These are phyloP conservation scores for Ophraella communa DNA, from an alignment of 2,888 invertebrate genomes.

Conservation along the genomic window DNA sequence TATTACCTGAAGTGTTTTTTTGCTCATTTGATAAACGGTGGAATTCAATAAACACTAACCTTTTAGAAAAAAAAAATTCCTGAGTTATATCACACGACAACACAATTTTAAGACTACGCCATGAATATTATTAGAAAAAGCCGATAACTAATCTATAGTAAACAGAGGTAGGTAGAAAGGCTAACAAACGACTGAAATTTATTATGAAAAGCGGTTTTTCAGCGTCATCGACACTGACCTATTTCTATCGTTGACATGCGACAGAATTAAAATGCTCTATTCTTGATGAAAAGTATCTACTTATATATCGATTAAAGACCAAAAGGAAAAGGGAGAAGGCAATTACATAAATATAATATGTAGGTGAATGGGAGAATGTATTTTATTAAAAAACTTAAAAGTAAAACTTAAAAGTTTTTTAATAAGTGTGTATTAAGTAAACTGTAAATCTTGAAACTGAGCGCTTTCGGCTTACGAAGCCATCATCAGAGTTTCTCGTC, in stretches of 20 bases:
- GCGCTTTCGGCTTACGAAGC: too few relatives aligned
- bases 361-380: too few relatives aligned
- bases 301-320: background rate
- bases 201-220: conserved; percentile 14
- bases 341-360: too few relatives aligned
- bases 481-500: too few relatives aligned
- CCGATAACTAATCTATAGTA: conserved; percentile 7
- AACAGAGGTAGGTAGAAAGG: conserved; percentile 6
- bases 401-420: too few relatives aligned
- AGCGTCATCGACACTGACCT: conserved; percentile 28
- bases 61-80: background rate
- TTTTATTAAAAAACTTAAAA: too few relatives aligned
- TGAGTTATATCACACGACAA: background rate
- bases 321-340: background rate
- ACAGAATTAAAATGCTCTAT: conserved; percentile 18
- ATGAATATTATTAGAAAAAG: background rate
- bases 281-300: background rate
- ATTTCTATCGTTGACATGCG: conserved; percentile 30
- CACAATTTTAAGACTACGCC: background rate
- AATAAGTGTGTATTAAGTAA: too few relatives aligned
- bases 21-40: too few relatives aligned
- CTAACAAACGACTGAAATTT: conserved; percentile 13
- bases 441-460: too few relatives aligned
- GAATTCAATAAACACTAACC: background rate
- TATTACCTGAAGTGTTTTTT: too few relatives aligned